Percentiles rank a stretch among this genome's conserved stretches.
Conservation (phyloP, 1,140 invertebrate genomes). For the Archegozetes longisetosus region DNA sequence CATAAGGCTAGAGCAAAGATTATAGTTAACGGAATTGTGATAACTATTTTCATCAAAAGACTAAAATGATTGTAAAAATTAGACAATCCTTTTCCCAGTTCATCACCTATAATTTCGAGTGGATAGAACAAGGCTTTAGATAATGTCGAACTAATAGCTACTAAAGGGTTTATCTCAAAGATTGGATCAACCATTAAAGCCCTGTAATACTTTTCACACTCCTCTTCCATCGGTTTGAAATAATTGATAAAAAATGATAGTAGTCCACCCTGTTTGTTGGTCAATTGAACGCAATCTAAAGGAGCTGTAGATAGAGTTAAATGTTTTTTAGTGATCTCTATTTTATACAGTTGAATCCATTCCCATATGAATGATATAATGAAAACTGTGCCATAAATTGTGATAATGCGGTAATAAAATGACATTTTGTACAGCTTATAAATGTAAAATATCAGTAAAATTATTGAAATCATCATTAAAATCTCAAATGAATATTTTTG, state of each 20-base stretch:
- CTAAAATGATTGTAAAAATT: not conserved
- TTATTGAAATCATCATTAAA: not conserved
- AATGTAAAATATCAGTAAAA: not conserved
- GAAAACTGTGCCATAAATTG: not conserved
- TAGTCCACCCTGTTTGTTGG: not conserved
- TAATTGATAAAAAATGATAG: not conserved
- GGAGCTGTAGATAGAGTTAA: not conserved
- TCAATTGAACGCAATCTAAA: not conserved
- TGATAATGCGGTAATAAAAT: not conserved
- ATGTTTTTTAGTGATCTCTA: not conserved
- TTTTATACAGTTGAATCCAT: not conserved
- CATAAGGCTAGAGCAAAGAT: not conserved
- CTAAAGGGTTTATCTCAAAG: not conserved
- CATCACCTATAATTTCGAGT: not conserved
- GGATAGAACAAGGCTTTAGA: not conserved
- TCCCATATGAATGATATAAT: not conserved
- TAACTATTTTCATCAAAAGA: not conserved
- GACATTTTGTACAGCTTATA: not conserved
- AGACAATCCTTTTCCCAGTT: not conserved
- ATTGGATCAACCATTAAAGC: not conserved
- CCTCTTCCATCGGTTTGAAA: not conserved
- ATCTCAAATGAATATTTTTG: not conserved
- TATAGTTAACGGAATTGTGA: not conserved
- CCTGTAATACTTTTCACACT: not conserved
- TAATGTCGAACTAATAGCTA: not conserved